phyloP scores from a whole-genome alignment of 2,797 vertebrate species.

The Pterois miles region DNA sequence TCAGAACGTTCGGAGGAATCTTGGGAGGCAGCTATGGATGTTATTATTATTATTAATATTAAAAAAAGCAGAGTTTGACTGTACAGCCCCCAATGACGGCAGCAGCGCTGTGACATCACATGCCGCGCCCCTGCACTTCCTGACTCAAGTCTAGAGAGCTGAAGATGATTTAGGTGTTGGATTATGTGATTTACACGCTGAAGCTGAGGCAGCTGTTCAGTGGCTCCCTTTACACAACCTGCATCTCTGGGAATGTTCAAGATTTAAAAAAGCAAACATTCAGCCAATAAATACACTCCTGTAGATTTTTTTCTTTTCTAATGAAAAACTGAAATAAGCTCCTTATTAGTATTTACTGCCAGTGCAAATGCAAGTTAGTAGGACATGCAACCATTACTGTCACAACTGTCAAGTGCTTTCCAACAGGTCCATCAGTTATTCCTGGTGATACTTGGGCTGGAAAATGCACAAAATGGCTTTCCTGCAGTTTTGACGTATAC shows the following conservation, averaged over 20 bases:
- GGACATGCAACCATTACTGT: conserved; percentile 16
- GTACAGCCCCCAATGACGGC: conserved; percentile 60
- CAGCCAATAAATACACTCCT: conserved; percentile 31
- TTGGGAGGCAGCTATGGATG: conserved; percentile 58
- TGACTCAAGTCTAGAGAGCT: conserved; percentile 42
- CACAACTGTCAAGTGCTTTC: conserved; percentile 10
- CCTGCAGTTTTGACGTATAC: neutral
- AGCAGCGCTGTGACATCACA: conserved; percentile 53
- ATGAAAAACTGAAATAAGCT: conserved; percentile 25
- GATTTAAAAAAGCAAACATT: conserved; percentile 48
- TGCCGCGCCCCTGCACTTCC: conserved; percentile 62
- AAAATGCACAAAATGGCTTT: conserved; percentile 8
- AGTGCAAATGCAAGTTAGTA: conserved; percentile 19
- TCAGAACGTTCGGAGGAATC: conserved; percentile 69
- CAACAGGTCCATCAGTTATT: conserved; percentile 18
- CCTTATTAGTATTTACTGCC: neutral
- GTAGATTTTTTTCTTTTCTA: neutral
- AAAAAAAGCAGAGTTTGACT: conserved; percentile 55
- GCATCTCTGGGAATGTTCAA: conserved; percentile 50
- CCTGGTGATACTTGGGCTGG: neutral
- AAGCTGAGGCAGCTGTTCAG: conserved; percentile 45
- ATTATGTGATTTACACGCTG: conserved; percentile 29
- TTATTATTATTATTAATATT: conserved; percentile 48
- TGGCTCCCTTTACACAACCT: conserved; percentile 40
- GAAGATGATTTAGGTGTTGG: conserved; percentile 33